Evolutionary conservation across 2,888 invertebrate species (phyloP).

Genomic region (Leptinotarsa juncta): DNA sequence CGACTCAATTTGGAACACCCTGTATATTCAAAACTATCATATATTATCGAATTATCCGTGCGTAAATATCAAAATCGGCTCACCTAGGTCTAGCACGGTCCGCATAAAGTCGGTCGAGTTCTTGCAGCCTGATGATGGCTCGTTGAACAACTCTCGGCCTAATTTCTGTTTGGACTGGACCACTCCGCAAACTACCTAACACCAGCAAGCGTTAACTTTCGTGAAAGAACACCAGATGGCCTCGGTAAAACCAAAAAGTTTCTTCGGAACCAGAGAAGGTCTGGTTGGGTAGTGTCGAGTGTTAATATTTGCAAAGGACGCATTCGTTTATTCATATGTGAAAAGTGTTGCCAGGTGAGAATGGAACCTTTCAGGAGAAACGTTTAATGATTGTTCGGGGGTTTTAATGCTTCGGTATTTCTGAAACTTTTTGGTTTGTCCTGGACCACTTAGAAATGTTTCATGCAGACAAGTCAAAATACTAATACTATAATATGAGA

Average conservation of each 20-base stretch:
- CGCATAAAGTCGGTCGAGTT: conserved; percentile 63
- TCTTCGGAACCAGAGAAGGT: neutral
- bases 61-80: conserved; percentile 46
- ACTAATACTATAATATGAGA: conserved; percentile 8
- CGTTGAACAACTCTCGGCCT: conserved; percentile 64
- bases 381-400: neutral
- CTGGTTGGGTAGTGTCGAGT: neutral
- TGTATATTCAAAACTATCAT: too few species aligned
- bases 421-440: conserved; percentile 32
- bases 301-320: neutral
- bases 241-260: conserved; percentile 36
- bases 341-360: too few species aligned
- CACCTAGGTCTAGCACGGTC: conserved; percentile 65
- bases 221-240: conserved; percentile 21
- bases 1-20: too few species aligned
- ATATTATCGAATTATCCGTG: neutral
- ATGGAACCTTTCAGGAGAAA: too few species aligned
- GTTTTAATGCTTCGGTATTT: neutral
- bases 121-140: conserved; percentile 64
- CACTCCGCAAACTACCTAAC: conserved; percentile 66
- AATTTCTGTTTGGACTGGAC: conserved; percentile 55
- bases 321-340: conserved; percentile 5
- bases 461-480: conserved; percentile 22
- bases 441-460: conserved; percentile 18
- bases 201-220: conserved; percentile 62